These are phyloP conservation scores for Hofmannophila pseudospretella DNA, from an alignment of 2,888 invertebrate species.

Conservation along the genomic window DNA sequence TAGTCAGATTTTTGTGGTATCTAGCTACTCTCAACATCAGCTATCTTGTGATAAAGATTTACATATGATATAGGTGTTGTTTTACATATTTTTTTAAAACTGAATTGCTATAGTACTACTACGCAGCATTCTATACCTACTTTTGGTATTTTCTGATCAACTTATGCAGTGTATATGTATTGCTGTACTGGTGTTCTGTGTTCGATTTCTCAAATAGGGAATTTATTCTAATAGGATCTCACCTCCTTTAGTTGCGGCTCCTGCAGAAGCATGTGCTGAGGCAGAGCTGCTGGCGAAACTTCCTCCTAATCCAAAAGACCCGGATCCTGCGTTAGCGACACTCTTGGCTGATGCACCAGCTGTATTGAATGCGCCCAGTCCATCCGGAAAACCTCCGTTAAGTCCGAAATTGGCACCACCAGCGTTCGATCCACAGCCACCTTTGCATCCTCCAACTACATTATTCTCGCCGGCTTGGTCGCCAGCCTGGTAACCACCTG, in stretches of 20 bases:
- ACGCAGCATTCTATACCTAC: too few species aligned
- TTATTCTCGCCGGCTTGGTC: slow-evolving; percentile 20
- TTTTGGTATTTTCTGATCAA: too few species aligned
- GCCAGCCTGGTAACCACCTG: slow-evolving; percentile 10
- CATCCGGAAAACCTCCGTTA: slow-evolving; percentile 15
- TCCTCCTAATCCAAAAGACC: slow-evolving; percentile 27
- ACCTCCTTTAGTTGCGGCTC: slow-evolving; percentile 41
- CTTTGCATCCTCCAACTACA: slow-evolving; percentile 32
- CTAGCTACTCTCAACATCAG: too few species aligned
- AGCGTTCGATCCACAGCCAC: slow-evolving; percentile 29
- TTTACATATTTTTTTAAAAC: too few species aligned
- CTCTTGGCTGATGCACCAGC: slow-evolving; percentile 40
- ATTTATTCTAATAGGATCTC: too few species aligned
- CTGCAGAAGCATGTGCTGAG: slow-evolving; percentile 51
- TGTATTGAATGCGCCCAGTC: slow-evolving; percentile 19
- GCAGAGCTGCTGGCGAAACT: slow-evolving; percentile 56
- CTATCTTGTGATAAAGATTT: too few species aligned
- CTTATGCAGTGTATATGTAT: too few species aligned
- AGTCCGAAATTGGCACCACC: background rate
- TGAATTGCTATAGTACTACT: too few species aligned
- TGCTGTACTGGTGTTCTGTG: too few species aligned
- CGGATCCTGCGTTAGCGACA: slow-evolving; percentile 32
- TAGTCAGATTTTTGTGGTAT: too few species aligned
- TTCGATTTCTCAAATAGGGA: too few species aligned
- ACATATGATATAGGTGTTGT: too few species aligned